A percentile compares a stretch with the other conserved stretches of the same genome.
Conservation (phyloP, 2,888 invertebrate species). For the Ditula angustiorana region DNA sequence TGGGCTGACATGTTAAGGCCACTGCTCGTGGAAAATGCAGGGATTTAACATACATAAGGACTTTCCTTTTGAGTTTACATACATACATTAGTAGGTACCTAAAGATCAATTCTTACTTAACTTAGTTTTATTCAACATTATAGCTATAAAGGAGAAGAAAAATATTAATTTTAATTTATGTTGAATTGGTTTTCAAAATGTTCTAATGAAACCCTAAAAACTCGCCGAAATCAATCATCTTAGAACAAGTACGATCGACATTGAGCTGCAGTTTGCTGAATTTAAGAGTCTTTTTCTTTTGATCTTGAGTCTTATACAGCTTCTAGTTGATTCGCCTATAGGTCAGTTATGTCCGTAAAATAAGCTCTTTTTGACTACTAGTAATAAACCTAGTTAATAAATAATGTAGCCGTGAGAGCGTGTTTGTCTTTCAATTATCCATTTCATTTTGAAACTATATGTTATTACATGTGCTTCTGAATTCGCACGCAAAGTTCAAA, state of each 20-base stretch:
- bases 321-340: neutral
- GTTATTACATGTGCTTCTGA: conserved; percentile 16
- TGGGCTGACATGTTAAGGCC: no score
- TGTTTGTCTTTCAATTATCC: conserved; percentile 30
- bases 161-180: no score
- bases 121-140: no score
- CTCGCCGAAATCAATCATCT: conserved; percentile 20
- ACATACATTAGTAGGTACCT: no score
- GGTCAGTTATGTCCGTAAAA: conserved; percentile 26
- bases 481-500: conserved; percentile 30
- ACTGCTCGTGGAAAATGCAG: no score
- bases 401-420: conserved; percentile 18
- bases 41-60: no score
- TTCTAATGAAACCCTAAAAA: conserved; percentile 13
- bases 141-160: no score
- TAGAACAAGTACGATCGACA: neutral
- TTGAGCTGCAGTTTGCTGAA: neutral
- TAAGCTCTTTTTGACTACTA: conserved; percentile 2
- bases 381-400: conserved; percentile 8
- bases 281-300: neutral
- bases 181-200: neutral
- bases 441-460: conserved; percentile 21
- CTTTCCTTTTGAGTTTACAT: no score
- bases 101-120: no score
- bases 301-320: conserved; percentile 11